Evolutionary conservation across 2,888 invertebrate species (phyloP), one percentile per base, ranked within the genome.

Genomic region (Escarpia spicata): DNA sequence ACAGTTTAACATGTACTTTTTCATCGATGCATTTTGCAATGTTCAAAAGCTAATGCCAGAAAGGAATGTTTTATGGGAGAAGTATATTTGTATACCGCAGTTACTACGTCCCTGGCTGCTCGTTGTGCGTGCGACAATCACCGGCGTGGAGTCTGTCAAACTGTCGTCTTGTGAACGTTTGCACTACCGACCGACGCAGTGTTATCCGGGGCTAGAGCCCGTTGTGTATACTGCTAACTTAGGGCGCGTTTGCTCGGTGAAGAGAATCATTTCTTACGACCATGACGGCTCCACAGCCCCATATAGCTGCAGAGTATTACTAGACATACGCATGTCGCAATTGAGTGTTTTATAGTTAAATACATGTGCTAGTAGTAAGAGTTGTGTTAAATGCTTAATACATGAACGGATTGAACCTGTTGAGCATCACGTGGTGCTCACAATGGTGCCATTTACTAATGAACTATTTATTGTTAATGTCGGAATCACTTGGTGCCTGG

Each of bases 341-440:
- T 26, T 26, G 75, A 75, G 75, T 75, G 75, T 75, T 75, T 75
- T 75, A 26, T 75, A 75, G 75, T 75, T 75, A 75, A 75, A 75
- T 75, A n/a, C 75, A 75, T 26, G 75, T 75, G 75, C n/a, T 75
- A 75, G 75, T 75, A 75, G 75, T 75, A 75, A 75, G 75, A 75
- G 75, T 75, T 75, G 75, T 75, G 75, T 75, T 75, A 75, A 75
- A 75, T 75, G 75, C 75, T 75, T 75, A 75, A 75, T 0, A 75
- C 19, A 26, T 75, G 26, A n/a, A 26, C 75, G 75, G 75, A 75
- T 75, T 75, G 75, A 75, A 75, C 75, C 19, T 15, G 15, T 75
- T 75, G 75, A 26, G 75, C 75, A 75, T 75, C 26, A 26, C 75
- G 15, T 6, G 6, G 75, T 75, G 75, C 6, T 75, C 75, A 75